Conservation (phyloP, 2,113 vertebrate species). For the Chauna torquata region DNA sequence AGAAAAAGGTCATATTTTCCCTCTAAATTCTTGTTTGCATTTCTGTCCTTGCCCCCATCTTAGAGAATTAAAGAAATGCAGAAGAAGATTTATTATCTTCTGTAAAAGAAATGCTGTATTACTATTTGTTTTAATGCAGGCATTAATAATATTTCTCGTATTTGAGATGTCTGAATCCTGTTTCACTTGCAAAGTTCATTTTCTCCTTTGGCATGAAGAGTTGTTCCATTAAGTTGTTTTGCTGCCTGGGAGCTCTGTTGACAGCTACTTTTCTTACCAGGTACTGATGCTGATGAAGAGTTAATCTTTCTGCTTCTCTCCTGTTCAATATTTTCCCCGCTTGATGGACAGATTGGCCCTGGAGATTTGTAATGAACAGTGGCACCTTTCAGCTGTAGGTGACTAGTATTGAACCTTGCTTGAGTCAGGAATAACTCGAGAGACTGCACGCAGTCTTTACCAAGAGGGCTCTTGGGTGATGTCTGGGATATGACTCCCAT, state of each 20-base stretch:
- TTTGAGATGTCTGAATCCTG: background rate
- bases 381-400: constrained; percentile 13
- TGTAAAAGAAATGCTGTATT: background rate
- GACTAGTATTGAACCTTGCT: background rate
- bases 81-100: background rate
- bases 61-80: background rate
- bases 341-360: background rate
- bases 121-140: background rate
- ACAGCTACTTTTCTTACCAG: background rate
- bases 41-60: background rate
- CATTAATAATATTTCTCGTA: background rate
- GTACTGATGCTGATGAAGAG: background rate
- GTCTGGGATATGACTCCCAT: background rate
- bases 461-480: background rate
- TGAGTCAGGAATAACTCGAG: background rate
- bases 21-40: background rate
- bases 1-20: background rate
- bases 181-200: background rate
- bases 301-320: constrained; percentile 24
- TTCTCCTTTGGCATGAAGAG: background rate
- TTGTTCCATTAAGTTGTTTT: background rate
- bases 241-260: background rate
- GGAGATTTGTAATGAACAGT: background rate
- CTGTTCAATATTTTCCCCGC: constrained; percentile 12
- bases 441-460: accelerated